A percentile compares a stretch with the other conserved stretches of the same genome.
These are phyloP conservation scores for Himantopus leucocephalus DNA, from an alignment of 2,113 vertebrate species.

Conservation along the genomic window DNA sequence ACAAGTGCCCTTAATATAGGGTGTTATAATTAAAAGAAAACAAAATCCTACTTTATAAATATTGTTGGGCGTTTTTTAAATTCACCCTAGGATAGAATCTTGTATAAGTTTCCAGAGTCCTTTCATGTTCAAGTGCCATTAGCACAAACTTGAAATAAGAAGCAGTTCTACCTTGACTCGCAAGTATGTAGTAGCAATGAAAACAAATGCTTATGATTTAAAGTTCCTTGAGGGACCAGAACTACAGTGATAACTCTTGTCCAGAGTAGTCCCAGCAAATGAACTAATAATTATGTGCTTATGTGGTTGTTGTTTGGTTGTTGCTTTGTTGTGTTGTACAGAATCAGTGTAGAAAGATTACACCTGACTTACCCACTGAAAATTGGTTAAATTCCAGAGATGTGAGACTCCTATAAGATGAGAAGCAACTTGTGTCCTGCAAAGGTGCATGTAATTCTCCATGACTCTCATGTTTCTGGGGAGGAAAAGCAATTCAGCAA, in stretches of 20 bases:
- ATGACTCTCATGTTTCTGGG: not conserved
- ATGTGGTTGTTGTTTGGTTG: not conserved
- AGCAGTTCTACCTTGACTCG: not conserved
- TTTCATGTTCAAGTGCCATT: not conserved
- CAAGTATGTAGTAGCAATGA: not conserved
- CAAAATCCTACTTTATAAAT: not conserved
- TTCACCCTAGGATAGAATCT: not conserved
- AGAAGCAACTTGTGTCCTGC: not conserved
- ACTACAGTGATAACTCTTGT: not conserved
- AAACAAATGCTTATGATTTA: not conserved
- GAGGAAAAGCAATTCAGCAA: not conserved
- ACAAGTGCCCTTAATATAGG: not conserved
- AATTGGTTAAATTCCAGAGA: not conserved
- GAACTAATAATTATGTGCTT: not conserved
- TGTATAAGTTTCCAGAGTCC: not conserved
- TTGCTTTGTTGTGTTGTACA: not conserved
- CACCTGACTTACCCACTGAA: not conserved
- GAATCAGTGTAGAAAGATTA: not conserved
- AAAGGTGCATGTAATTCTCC: not conserved
- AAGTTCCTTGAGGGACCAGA: not conserved
- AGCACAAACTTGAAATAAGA: not conserved
- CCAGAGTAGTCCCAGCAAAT: not conserved
- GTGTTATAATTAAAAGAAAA: not conserved
- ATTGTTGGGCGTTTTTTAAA: accelerated
- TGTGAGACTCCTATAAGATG: not conserved